Evolutionary conservation across 2,888 invertebrate species (phyloP).

Genomic region (Oithona nana): DNA sequence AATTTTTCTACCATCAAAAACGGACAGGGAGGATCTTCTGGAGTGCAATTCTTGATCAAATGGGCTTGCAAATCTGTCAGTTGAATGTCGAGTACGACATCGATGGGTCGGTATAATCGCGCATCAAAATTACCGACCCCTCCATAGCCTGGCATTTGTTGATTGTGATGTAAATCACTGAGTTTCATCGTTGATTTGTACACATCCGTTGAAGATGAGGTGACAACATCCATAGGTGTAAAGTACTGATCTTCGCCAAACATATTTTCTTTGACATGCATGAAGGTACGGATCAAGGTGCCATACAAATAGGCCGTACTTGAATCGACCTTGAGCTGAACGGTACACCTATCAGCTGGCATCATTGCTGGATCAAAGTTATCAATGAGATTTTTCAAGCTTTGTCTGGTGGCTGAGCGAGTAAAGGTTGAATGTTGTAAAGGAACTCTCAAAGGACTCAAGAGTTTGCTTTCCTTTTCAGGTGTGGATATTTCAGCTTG

Average conservation of each 20-base stretch:
- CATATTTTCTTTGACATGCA: slow-evolving; percentile 61
- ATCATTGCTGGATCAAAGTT: slow-evolving; percentile 72
- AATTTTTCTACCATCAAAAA: slow-evolving; percentile 69
- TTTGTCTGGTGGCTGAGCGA: slow-evolving; percentile 2
- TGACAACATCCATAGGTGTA: slow-evolving; percentile 49
- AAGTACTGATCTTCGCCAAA: slow-evolving; percentile 90
- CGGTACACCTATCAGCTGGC: slow-evolving; percentile 66
- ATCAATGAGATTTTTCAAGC: slow-evolving; percentile 33
- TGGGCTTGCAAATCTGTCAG: slow-evolving; percentile 56
- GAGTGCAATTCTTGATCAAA: slow-evolving; percentile 12
- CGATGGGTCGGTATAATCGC: slow-evolving; percentile 65
- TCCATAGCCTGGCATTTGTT: too few relatives aligned
- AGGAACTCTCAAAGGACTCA: slow-evolving; percentile 57
- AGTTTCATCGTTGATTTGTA: neutral
- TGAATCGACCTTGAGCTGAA: slow-evolving; percentile 85
- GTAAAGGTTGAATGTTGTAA: slow-evolving; percentile 19
- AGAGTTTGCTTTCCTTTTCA: slow-evolving; percentile 74
- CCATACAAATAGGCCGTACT: slow-evolving; percentile 81
- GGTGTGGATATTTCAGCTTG: slow-evolving; percentile 84
- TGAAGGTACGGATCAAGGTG: slow-evolving; percentile 66
- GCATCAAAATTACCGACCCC: slow-evolving; percentile 44
- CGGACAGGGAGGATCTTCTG: slow-evolving; percentile 46
- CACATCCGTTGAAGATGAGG: neutral
- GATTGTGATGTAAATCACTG: too few relatives aligned
- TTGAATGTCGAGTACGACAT: slow-evolving; percentile 76